Conservation (phyloP, 2,113 vertebrate genomes). For the Lethenteron reissneri region DNA sequence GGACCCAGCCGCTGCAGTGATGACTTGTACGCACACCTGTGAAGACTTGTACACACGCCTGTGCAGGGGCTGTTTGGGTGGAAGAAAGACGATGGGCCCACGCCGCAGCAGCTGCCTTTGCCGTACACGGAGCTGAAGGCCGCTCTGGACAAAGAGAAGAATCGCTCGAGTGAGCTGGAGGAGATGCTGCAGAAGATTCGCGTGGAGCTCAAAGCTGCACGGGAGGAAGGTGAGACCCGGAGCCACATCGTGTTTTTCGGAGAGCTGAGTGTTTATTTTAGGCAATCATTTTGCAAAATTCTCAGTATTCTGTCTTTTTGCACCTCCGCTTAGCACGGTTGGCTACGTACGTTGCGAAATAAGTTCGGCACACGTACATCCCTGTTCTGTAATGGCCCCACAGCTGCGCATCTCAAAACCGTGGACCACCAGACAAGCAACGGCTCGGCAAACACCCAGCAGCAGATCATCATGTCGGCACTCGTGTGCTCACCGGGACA, state of each 20-base stretch:
- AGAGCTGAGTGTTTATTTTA: too few species aligned
- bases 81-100: constrained; percentile 77
- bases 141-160: constrained; percentile 84
- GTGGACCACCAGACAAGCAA: constrained; percentile 48
- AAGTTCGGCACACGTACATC: too few species aligned
- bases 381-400: constrained; percentile 9
- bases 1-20: too few species aligned
- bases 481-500: constrained; percentile 88
- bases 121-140: constrained; percentile 93
- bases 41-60: constrained; percentile 12
- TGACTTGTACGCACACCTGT: too few species aligned
- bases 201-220: constrained; percentile 60
- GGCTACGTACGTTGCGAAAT: too few species aligned
- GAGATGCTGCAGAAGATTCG: constrained; percentile 91
- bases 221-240: constrained; percentile 52
- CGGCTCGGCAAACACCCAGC: constrained; percentile 47
- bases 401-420: constrained; percentile 72
- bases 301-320: background rate
- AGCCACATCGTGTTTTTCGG: too few species aligned
- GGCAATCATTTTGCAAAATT: background rate
- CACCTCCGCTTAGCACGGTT: too few species aligned
- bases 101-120: constrained; percentile 71
- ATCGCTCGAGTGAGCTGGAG: constrained; percentile 71
- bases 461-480: constrained; percentile 88
- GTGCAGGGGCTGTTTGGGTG: constrained; percentile 89